These are phyloP conservation scores for Emberiza fucata DNA, from an alignment of 2,113 vertebrate species.

Conservation along the genomic window DNA sequence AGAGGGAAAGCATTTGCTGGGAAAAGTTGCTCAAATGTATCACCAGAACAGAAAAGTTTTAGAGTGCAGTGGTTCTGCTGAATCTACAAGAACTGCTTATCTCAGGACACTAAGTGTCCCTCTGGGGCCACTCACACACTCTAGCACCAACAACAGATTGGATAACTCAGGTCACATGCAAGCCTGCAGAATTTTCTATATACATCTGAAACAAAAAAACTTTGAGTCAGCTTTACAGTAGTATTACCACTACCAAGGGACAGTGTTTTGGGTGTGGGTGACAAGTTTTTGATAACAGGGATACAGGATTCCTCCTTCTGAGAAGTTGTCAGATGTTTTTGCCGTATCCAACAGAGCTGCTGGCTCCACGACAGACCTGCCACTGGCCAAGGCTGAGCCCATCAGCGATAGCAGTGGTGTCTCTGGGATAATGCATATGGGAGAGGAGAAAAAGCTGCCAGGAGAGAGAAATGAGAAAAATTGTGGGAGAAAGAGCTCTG, in stretches of 20 bases:
- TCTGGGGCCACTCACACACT: background rate
- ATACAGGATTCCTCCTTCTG: background rate
- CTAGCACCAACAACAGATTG: background rate
- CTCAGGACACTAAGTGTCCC: background rate
- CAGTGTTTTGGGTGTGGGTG: background rate
- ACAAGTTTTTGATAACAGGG: background rate
- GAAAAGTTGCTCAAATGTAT: background rate
- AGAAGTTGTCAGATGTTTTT: background rate
- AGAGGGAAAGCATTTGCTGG: background rate
- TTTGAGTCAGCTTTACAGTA: background rate
- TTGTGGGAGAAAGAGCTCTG: background rate
- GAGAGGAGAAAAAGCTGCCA: background rate
- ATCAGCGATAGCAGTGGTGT: background rate
- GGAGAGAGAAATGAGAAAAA: background rate
- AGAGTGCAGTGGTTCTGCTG: background rate
- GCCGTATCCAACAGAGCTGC: background rate
- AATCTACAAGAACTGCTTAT: background rate
- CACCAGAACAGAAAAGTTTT: background rate
- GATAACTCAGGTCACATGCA: background rate
- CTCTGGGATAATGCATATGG: background rate
- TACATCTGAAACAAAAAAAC: background rate
- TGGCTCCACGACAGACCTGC: background rate
- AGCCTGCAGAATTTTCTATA: background rate
- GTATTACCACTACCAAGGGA: background rate
- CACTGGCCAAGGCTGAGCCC: background rate